Evolutionary conservation across 2,113 vertebrate genomes (phyloP), one percentile per base, ranked within the genome.

Genomic region (Onychostruthus taczanowskii): DNA sequence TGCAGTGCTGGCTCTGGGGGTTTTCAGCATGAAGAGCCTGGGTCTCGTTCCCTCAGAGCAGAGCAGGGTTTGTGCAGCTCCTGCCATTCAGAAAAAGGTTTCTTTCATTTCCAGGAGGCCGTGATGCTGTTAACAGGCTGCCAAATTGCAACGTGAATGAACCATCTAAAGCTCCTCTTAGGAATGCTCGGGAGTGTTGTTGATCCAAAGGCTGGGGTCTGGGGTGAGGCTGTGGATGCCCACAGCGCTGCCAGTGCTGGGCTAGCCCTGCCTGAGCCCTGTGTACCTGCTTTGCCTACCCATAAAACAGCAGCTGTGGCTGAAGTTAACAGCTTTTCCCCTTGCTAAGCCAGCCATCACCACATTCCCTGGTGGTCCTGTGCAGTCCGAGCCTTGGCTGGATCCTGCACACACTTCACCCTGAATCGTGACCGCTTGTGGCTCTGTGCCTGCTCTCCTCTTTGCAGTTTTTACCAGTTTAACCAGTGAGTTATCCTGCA

Each of bases 31-130:
- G 76, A 33, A 63, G 30, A 30, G 35, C 6, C 35, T 13, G 64
- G 14, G 4, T n/a, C 47, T 89, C 6, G 0, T 22, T 74, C 58
- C 55, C 31, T 69, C 33, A 3, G 24, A 15, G 30, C 23, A 7
- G 21, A 0, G 33, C 35, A 6, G 1, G 1, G n/a, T 30, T 62
- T 61, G 28, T 55, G 50, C 0, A 0, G 1, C 26, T 61, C 28
- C 30, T 79, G 39, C 56, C 3, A 0, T 41, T 58, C 46, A 43
- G 3, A 14, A 21, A 12, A 39, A 47, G 16, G 10, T 12, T 39
- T 13, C 35, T 50, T 62, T 59, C 52, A 4, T 70, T 73, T 44
- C 43, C 68, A 46, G 68, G 64, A 46, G 74, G 2, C 13, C 4
- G 39, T 5, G 80, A 13, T 9, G 9, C 19, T 8, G 18, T 19